A percentile compares a stretch with the other conserved stretches of the same genome.
phyloP scores from a whole-genome alignment of 2,888 invertebrate genomes.

The Lycaena phlaeas region DNA sequence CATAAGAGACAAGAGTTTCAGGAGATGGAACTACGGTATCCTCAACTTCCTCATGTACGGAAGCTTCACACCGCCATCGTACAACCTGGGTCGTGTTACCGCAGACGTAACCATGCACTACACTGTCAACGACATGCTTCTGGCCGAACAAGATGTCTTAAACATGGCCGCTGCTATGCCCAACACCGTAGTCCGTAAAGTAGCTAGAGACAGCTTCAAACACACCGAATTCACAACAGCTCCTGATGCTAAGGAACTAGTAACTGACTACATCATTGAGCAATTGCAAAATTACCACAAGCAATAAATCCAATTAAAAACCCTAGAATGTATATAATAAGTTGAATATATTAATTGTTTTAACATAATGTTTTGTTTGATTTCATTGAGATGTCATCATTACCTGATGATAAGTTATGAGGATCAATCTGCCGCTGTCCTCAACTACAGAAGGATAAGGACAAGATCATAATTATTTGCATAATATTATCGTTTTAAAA shows the following conservation, averaged over 20 bases:
- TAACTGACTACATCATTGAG: constrained; percentile 16
- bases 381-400: too few relatives aligned
- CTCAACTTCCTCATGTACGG: constrained; percentile 34
- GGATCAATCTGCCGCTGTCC: too few relatives aligned
- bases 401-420: too few relatives aligned
- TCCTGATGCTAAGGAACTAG: constrained; percentile 37
- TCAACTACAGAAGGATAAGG: too few relatives aligned
- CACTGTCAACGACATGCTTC: constrained; percentile 32
- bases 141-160: constrained; percentile 39
- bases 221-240: constrained; percentile 39
- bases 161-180: constrained; percentile 42
- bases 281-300: neutral
- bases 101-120: constrained; percentile 42
- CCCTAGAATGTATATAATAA: too few relatives aligned
- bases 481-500: too few relatives aligned
- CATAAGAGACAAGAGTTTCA: constrained; percentile 36
- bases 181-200: constrained; percentile 32
- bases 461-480: too few relatives aligned
- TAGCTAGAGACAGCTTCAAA: constrained; percentile 33
- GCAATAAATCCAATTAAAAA: neutral
- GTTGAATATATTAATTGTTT: too few relatives aligned
- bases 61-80: constrained; percentile 29
- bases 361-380: too few relatives aligned
- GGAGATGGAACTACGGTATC: constrained; percentile 34
- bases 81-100: constrained; percentile 35